Percentiles rank a stretch among this genome's conserved stretches.
phyloP scores from a whole-genome alignment of 2,113 vertebrate genomes.

The Clarias gariepinus region DNA sequence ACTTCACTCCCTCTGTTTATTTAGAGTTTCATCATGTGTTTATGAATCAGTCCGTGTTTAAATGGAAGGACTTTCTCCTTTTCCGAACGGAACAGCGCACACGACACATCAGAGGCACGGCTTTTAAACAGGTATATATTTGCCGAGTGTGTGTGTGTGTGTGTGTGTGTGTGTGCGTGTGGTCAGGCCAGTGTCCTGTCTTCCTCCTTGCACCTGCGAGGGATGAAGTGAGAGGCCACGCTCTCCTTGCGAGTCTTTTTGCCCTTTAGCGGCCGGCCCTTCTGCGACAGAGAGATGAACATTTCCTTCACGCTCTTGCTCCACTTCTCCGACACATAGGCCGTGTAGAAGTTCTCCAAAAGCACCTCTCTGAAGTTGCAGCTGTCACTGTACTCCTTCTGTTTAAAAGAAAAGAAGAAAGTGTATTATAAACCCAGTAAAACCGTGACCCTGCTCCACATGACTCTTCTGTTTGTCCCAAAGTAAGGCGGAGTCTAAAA shows the following conservation, averaged over 20 bases:
- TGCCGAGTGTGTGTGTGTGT: slow-evolving; percentile 8
- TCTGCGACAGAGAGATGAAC: slow-evolving; percentile 93
- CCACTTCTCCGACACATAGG: slow-evolving; percentile 92
- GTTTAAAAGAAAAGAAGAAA: slow-evolving; percentile 60
- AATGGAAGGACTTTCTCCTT: background rate
- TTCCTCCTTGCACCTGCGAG: slow-evolving; percentile 77
- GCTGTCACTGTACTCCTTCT: slow-evolving; percentile 94
- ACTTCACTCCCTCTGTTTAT: background rate
- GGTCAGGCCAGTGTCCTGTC: slow-evolving; percentile 67
- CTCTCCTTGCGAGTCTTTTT: slow-evolving; percentile 93
- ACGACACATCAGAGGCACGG: background rate
- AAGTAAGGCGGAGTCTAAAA: background rate
- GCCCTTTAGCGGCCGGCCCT: slow-evolving; percentile 85
- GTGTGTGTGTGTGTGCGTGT: background rate
- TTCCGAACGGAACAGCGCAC: background rate
- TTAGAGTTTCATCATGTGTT: background rate
- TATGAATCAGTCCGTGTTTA: background rate
- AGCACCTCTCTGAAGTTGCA: slow-evolving; percentile 98
- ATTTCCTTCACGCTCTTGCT: slow-evolving; percentile 89
- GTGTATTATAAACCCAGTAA: background rate
- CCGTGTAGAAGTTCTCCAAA: slow-evolving; percentile 96
- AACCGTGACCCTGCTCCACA: background rate
- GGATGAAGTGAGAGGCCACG: slow-evolving; percentile 92
- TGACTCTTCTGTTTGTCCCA: background rate
- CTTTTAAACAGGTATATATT: background rate